Evolutionary conservation across 2,888 invertebrate genomes (phyloP).

Genomic region (Erannis defoliaria): DNA sequence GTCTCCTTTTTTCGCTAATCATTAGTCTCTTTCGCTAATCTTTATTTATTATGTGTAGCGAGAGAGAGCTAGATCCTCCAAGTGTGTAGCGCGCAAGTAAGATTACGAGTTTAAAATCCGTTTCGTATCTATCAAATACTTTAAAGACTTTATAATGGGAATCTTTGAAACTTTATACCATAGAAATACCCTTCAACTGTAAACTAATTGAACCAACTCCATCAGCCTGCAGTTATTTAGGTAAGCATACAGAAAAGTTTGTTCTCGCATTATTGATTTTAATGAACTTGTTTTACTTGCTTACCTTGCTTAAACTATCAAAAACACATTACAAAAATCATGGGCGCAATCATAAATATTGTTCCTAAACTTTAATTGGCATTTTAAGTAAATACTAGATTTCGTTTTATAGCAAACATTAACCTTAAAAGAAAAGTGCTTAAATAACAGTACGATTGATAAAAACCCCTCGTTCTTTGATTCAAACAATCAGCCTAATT

Average conservation of each 20-base stretch:
- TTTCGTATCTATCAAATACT: constrained; percentile 8
- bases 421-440: too few species aligned
- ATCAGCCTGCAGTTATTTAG: constrained; percentile 53
- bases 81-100: background rate
- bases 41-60: too few species aligned
- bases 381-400: too few species aligned
- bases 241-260: constrained; percentile 56
- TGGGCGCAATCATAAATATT: too few species aligned
- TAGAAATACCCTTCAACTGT: constrained; percentile 50
- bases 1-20: too few species aligned
- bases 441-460: background rate
- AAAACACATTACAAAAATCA: too few species aligned
- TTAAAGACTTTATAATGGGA: constrained; percentile 69
- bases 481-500: constrained; percentile 13
- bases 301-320: too few species aligned
- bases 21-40: too few species aligned
- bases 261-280: constrained; percentile 44
- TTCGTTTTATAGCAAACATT: too few species aligned
- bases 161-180: constrained; percentile 57
- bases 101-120: constrained; percentile 2
- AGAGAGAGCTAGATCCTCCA: too few species aligned
- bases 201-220: constrained; percentile 66
- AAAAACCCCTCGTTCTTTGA: background rate
- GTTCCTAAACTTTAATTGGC: too few species aligned
- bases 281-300: too few species aligned